Percentiles rank a stretch among this genome's conserved stretches.
phyloP scores from a whole-genome alignment of 2,797 vertebrate genomes.

The Yasuhikotakia modesta region DNA sequence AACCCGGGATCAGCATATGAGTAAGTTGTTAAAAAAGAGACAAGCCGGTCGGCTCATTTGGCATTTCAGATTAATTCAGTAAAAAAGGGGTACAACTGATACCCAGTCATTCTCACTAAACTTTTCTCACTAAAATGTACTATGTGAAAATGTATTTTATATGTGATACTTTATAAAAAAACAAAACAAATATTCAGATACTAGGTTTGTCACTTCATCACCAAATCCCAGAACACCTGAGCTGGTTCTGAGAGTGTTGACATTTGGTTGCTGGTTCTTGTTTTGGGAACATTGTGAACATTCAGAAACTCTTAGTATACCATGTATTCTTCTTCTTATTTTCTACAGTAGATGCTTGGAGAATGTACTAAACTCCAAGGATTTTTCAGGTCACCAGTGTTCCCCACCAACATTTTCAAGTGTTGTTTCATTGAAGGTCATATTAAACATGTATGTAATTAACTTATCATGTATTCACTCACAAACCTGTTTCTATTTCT shows the following conservation, averaged over 20 bases:
- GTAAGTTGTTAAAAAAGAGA: conserved; percentile 56
- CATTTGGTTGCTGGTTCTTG: not conserved
- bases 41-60: conserved; percentile 61
- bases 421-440: no score
- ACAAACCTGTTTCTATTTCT: no score
- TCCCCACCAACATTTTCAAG: no score
- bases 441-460: no score
- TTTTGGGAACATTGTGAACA: not conserved
- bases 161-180: not conserved
- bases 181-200: not conserved
- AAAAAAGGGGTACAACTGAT: conserved; percentile 7
- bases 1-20: conserved; percentile 56
- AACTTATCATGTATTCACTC: no score
- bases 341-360: not conserved
- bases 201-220: not conserved
- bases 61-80: conserved; percentile 65
- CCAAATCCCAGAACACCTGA: not conserved
- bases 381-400: not conserved
- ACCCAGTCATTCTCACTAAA: not conserved
- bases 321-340: not conserved
- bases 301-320: no score
- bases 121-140: no score
- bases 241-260: not conserved
- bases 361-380: not conserved
- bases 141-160: no score